A percentile compares a stretch with the other conserved stretches of the same genome.
These are phyloP conservation scores for Sarcophaga peregrina DNA, from an alignment of 1,140 invertebrate species.

Conservation along the genomic window DNA sequence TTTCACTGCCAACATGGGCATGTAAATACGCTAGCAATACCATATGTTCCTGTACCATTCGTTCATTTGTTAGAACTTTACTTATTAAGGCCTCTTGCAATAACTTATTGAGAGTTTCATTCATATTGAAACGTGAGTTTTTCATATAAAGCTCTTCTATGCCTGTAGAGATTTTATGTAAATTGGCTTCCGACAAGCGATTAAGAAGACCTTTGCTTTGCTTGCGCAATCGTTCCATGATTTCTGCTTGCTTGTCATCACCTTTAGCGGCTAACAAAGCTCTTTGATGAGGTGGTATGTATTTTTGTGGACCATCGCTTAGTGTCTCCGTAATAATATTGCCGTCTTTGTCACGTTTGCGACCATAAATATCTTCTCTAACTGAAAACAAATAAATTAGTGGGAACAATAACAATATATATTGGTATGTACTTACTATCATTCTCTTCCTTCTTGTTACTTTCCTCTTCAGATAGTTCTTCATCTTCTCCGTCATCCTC, in stretches of 20 bases:
- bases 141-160: slow-evolving; percentile 80
- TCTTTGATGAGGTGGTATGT: slow-evolving; percentile 85
- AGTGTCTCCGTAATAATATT: slow-evolving; percentile 71
- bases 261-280: slow-evolving; percentile 62
- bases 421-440: slow-evolving; percentile 11
- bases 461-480: slow-evolving; percentile 55
- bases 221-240: slow-evolving; percentile 75
- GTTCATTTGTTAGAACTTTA: slow-evolving; percentile 76
- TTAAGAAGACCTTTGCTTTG: slow-evolving; percentile 90
- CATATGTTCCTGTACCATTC: slow-evolving; percentile 85
- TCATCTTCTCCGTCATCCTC: slow-evolving; percentile 41
- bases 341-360: slow-evolving; percentile 82
- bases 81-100: slow-evolving; percentile 77
- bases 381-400: slow-evolving; percentile 49
- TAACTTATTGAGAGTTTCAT: slow-evolving; percentile 77
- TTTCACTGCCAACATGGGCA: slow-evolving; percentile 90
- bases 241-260: slow-evolving; percentile 69
- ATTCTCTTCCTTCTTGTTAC: slow-evolving; percentile 46
- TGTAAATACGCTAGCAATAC: slow-evolving; percentile 86
- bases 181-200: slow-evolving; percentile 87
- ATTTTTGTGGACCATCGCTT: slow-evolving; percentile 68
- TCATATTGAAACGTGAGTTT: slow-evolving; percentile 86
- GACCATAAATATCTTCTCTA: slow-evolving; percentile 96
- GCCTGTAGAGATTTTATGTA: slow-evolving; percentile 81
- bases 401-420: neutral